Conservation (phyloP, 2,888 invertebrate species). For the Cryptocephalus moraei region DNA sequence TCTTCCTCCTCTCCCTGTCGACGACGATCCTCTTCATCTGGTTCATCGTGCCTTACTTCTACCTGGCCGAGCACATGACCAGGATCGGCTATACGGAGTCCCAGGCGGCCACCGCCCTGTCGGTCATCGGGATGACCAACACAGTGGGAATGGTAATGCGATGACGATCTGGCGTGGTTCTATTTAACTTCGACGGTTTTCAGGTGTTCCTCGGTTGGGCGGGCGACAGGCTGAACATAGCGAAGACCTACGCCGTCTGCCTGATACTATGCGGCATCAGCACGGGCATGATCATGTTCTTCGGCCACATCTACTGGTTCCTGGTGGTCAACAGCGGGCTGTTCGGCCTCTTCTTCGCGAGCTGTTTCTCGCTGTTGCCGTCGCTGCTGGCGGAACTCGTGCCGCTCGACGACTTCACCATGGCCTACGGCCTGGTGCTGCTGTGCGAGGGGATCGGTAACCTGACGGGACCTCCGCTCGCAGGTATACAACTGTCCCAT, state of each 20-base stretch:
- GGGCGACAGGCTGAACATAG: slow-evolving; percentile 77
- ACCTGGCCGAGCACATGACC: slow-evolving; percentile 75
- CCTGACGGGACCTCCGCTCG: slow-evolving; percentile 83
- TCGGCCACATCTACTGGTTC: slow-evolving; percentile 31
- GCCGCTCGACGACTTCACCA: slow-evolving; percentile 83
- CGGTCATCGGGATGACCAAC: slow-evolving; percentile 80
- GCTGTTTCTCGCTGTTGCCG: slow-evolving; percentile 84
- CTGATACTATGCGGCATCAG: slow-evolving; percentile 56
- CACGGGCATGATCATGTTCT: slow-evolving; percentile 47
- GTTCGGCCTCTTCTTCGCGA: slow-evolving; percentile 86
- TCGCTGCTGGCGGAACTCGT: slow-evolving; percentile 82
- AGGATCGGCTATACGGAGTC: slow-evolving; percentile 55
- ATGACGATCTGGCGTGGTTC: too few relatives aligned
- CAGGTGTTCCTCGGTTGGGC: slow-evolving; percentile 78
- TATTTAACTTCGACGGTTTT: slow-evolving; percentile 6
- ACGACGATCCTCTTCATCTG: slow-evolving; percentile 84
- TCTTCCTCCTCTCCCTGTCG: slow-evolving; percentile 70
- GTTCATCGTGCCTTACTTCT: slow-evolving; percentile 93
- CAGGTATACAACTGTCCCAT: slow-evolving; percentile 49
- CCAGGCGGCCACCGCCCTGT: slow-evolving; percentile 68
- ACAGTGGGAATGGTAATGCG: slow-evolving; percentile 85
- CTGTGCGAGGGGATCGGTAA: slow-evolving; percentile 89
- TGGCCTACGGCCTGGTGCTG: slow-evolving; percentile 82
- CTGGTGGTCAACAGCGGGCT: slow-evolving; percentile 39
- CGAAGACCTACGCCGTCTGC: slow-evolving; percentile 71